Base-by-base conservation (phyloP, 2,888 invertebrate species). In the Clanis bilineata region DNA sequence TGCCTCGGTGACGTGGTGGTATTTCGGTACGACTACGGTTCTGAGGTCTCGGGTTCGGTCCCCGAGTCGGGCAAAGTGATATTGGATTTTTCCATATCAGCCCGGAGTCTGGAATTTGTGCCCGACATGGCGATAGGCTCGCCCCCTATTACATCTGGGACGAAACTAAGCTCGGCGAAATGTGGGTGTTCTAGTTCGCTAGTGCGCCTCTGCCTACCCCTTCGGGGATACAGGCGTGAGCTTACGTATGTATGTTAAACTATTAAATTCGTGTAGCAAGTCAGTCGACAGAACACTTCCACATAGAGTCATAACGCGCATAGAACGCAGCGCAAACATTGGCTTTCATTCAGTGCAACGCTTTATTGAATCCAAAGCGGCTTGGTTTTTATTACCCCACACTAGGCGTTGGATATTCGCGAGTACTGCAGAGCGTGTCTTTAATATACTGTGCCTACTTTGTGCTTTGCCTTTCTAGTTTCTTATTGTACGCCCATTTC, bases 321-420 rank as follows among this genome's bases (percentile, higher is more conserved):
- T 22, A 51, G 51, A 32, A 32, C 51, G 10, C 51, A 51, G 10
- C 3, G 32, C 32, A 51, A 51, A 51, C 51, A 32, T 10, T 32
- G 28, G 15, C 18, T 18, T 32, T 32, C 51, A 51, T 51, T 32
- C 51, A 51, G 32, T 51, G 51, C 51, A 51, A 32, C 28, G 32
- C 28, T 51, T 32, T 51, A 51, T 51, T 51, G 51, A 51, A 18
- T 51, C 51, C 51, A 28, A 32, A 51, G 51, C 51, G 28, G 28
- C 23, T n/a, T 6, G 32, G 51, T 51, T 51, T 51, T 51, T 51
- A 51, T 51, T 51, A 51, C 23, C 23, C 10, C 45, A 21, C 45
- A 28, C 28, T 18, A 18, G 32, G 51, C 51, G 51, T 51, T 45
- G 45, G 36, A 7, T 18, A 18, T 51, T 18, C 28, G 32, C 51